phyloP scores from a whole-genome alignment of 2,113 vertebrate species.

The Cathartes aura region DNA sequence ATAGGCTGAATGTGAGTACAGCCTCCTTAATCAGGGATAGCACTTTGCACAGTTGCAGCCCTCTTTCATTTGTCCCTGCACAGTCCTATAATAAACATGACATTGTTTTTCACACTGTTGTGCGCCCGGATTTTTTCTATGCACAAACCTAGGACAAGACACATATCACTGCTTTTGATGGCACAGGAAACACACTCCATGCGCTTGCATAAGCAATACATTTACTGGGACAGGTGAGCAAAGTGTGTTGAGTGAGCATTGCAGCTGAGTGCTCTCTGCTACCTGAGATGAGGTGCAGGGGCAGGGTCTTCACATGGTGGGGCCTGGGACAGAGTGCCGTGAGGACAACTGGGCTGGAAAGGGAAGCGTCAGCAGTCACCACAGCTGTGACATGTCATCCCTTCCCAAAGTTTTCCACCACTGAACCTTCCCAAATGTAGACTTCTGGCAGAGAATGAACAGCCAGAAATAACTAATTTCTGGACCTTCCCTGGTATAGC shows the following conservation, averaged over 20 bases:
- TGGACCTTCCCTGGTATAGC: background rate
- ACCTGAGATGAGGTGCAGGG: background rate
- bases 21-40: background rate
- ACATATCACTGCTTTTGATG: background rate
- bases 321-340: no score
- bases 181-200: background rate
- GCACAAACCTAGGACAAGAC: background rate
- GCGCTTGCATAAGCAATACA: background rate
- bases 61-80: background rate
- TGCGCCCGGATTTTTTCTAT: background rate
- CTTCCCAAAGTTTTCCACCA: background rate
- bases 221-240: background rate
- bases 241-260: background rate
- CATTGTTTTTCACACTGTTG: background rate
- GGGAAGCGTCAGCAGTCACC: background rate
- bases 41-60: background rate
- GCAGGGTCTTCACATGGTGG: background rate
- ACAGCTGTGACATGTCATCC: background rate
- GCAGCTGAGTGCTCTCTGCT: background rate
- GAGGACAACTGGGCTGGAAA: background rate
- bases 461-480: background rate
- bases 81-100: background rate
- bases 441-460: background rate
- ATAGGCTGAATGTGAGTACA: background rate
- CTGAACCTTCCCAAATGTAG: background rate